Conservation (phyloP, 2,888 invertebrate species). For the Lasius fuliginosus region DNA sequence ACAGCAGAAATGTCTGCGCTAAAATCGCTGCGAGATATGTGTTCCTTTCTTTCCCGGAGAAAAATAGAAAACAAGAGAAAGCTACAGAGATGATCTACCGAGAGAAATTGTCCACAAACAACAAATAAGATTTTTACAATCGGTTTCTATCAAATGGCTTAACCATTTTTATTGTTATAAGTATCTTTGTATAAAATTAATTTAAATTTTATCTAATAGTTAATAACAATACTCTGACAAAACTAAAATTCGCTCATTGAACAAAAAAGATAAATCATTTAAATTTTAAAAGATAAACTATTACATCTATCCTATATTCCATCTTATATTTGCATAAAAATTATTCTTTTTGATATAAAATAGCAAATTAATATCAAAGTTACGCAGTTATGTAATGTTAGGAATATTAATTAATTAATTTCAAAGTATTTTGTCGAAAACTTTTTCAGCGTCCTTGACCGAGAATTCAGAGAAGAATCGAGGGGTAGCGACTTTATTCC, state of each 20-base stretch:
- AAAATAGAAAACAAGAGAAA: conserved; percentile 10
- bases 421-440: conserved; percentile 3
- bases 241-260: background rate
- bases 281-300: background rate
- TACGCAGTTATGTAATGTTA: too few species aligned
- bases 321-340: background rate
- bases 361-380: background rate
- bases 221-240: background rate
- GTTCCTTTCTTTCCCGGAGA: background rate
- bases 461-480: conserved; percentile 43
- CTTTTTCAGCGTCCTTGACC: conserved; percentile 50
- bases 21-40: conserved; percentile 34
- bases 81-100: background rate
- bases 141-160: background rate
- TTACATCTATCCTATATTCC: background rate
- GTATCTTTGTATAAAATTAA: background rate
- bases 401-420: conserved; percentile 8
- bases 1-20: conserved; percentile 44
- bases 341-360: background rate
- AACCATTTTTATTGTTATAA: conserved; percentile 9
- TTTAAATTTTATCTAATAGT: background rate
- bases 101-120: background rate
- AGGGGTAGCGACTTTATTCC: background rate
- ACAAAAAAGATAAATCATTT: background rate
- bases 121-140: background rate